Conservation (phyloP, 1,140 invertebrate genomes). For the Metaphire vulgaris region DNA sequence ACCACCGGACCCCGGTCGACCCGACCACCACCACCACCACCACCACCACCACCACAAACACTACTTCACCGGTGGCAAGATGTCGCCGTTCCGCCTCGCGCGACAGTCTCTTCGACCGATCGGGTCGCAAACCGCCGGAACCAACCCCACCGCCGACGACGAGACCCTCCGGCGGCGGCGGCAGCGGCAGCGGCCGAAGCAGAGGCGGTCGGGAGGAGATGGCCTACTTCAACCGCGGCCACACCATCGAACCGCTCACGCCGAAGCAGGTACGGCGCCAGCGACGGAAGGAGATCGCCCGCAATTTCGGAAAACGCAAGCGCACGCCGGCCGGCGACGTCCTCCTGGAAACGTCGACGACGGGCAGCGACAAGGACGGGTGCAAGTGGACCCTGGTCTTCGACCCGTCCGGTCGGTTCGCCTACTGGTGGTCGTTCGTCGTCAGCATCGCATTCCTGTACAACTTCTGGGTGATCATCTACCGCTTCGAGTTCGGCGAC, state of each 20-base stretch:
- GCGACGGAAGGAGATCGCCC: constrained; percentile 46
- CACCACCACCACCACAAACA: not conserved
- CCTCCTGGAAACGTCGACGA: constrained; percentile 30
- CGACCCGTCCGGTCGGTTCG: constrained; percentile 51
- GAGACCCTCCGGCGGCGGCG: not conserved
- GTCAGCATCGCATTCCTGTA: constrained; percentile 96
- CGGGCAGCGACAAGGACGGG: not conserved
- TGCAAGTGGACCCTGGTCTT: constrained; percentile 60
- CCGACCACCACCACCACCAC: not conserved
- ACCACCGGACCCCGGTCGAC: not conserved
- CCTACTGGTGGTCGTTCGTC: constrained; percentile 58
- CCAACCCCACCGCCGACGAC: not conserved
- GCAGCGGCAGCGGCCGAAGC: too few relatives aligned
- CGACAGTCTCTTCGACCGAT: too few relatives aligned
- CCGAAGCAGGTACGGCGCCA: constrained; percentile 37
- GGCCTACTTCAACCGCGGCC: not conserved
- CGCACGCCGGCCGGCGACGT: constrained; percentile 15
- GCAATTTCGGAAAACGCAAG: constrained; percentile 47
- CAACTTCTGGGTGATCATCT: constrained; percentile 91
- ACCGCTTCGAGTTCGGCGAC: constrained; percentile 93
- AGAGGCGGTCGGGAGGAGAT: not conserved
- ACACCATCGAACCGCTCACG: not conserved
- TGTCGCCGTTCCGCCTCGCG: too few relatives aligned
- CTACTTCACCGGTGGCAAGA: too few relatives aligned
- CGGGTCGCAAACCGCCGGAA: too few relatives aligned